Evolutionary conservation across 2,797 vertebrate species (phyloP), one percentile per base, ranked within the genome.

Genomic region (Onychomys leucogaster): DNA sequence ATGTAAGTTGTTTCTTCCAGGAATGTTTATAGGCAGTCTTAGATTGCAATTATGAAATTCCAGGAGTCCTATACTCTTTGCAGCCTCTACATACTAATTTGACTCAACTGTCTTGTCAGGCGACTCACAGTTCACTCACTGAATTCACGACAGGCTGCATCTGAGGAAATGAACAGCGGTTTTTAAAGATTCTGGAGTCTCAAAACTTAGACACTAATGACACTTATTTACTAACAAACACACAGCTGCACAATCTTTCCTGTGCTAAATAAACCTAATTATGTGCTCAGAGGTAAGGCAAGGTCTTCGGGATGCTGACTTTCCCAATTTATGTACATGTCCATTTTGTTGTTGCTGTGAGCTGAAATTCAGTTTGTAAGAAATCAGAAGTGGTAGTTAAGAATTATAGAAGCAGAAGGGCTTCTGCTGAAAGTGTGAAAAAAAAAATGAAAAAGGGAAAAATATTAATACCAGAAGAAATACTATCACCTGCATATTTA

Each of bases 401-500:
- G 95, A 93, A 97, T 37, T 41, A 61, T 14, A 76, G 0, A 71
- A 84, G 96, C 96, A 59, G 6, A 77, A 89, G 27, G 7, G 27
- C 0, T 2, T 83, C 81, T 21, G 10, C 29, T 75, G 95, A 69
- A 76, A 78, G 59, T 75, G 75, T 34, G 85, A 69, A 94, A 94
- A 69, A 94, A 94, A 98, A 93, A 92, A 43, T 32, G 41, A 91
- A 94, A 82, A 55, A 32, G 84, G 95, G 76, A 61, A 67, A 71
- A 71, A 57, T 86, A 94, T 57, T 86, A 29, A 61, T 92, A 95
- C 92, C 49, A 69, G 69, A 98, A 95, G 21, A 95, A 92, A 97
- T 95, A 52, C 95, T 96, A 65, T 78, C 94, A 59, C 52, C 95
- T 65, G 34, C 43, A 98, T 97, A 98, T 97, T 97, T 87, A 98